Conservation (phyloP, 64 coral and sea anemone genomes). For the Acropora tenuis region DNA sequence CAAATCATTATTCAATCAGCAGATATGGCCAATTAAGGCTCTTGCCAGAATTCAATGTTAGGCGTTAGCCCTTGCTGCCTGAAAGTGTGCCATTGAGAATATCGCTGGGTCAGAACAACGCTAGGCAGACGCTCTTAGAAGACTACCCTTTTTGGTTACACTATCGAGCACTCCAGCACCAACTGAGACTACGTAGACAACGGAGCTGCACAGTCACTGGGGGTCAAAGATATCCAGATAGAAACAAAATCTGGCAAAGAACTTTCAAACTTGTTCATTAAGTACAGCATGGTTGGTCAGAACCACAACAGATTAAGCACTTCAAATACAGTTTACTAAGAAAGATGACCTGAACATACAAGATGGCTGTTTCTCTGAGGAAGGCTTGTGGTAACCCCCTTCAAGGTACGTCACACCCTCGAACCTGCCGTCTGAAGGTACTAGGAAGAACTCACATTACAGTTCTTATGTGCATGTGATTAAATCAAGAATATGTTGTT, state of each 20-base stretch:
- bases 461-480: too few species aligned
- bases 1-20: neutral
- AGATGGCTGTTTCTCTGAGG: slow-evolving; percentile 24
- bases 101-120: neutral
- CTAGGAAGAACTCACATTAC: too few species aligned
- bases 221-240: too few species aligned
- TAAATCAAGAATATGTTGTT: too few species aligned
- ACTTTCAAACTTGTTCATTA: neutral
- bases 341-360: slow-evolving; percentile 31
- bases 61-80: slow-evolving; percentile 4
- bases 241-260: too few species aligned
- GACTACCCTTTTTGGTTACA: neutral
- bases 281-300: slow-evolving; percentile 4
- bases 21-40: slow-evolving; percentile 7
- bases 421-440: neutral
- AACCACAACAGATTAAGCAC: neutral
- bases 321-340: neutral
- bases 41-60: slow-evolving; percentile 20
- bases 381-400: neutral
- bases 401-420: neutral
- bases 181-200: neutral
- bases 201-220: neutral
- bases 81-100: slow-evolving; percentile 1
- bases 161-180: too few species aligned
- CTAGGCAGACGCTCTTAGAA: slow-evolving; percentile 27